These are phyloP conservation scores for Stramonita haemastoma DNA, from an alignment of 2,888 invertebrate genomes.

Conservation along the genomic window DNA sequence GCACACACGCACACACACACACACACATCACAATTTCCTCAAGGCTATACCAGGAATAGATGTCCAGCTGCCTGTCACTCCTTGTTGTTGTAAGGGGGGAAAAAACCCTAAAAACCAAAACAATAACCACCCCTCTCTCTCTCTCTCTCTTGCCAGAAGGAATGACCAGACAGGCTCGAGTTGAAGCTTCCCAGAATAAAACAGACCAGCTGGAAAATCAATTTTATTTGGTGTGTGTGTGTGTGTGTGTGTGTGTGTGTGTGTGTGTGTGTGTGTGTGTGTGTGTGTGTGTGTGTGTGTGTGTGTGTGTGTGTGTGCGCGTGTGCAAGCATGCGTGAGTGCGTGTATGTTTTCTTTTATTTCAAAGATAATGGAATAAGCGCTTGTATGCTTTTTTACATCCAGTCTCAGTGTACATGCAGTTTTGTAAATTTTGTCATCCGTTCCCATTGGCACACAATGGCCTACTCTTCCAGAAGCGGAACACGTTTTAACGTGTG, in stretches of 20 bases:
- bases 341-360: too few relatives aligned
- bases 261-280: not conserved
- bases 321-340: not conserved
- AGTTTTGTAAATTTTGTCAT: too few relatives aligned
- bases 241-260: constrained; percentile 19
- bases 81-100: too few relatives aligned
- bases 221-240: not conserved
- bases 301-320: not conserved
- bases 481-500: too few relatives aligned
- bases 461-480: too few relatives aligned
- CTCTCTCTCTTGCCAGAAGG: not conserved
- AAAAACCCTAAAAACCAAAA: not conserved
- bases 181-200: not conserved
- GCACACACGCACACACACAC: not conserved
- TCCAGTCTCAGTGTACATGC: too few relatives aligned
- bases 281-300: constrained; percentile 33
- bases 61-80: not conserved
- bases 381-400: too few relatives aligned
- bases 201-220: not conserved
- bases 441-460: too few relatives aligned
- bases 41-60: not conserved
- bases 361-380: too few relatives aligned
- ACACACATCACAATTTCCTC: not conserved
- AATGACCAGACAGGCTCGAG: not conserved
- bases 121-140: not conserved